Evolutionary conservation across 1,140 invertebrate genomes (phyloP).

Genomic region (Sycobia sp.): DNA sequence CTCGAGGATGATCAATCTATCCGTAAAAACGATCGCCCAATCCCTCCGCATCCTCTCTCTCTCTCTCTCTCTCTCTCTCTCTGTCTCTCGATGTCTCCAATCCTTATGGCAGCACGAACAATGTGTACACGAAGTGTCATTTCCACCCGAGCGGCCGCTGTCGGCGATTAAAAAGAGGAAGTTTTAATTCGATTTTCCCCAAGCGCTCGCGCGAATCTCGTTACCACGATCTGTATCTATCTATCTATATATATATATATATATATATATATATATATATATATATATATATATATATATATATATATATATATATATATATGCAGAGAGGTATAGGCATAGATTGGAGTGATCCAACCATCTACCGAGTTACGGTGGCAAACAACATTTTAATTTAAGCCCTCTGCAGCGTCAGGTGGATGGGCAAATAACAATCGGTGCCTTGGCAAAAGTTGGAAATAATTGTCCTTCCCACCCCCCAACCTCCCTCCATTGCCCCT

Average conservation of each 20-base stretch:
- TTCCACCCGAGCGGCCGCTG: too few relatives aligned
- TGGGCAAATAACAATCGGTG: constrained; percentile 4
- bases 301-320: too few relatives aligned
- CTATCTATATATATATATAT: too few relatives aligned
- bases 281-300: too few relatives aligned
- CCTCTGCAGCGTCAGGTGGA: constrained; percentile 6
- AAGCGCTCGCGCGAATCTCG: not conserved
- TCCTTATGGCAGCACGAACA: too few relatives aligned
- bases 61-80: not conserved
- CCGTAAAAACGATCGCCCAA: not conserved
- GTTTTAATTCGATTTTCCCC: constrained; percentile 19
- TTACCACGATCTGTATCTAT: not conserved
- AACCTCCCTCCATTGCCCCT: not conserved
- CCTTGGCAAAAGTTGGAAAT: constrained; percentile 4
- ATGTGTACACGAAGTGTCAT: too few relatives aligned
- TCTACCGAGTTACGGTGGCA: too few relatives aligned
- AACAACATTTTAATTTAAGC: constrained; percentile 36
- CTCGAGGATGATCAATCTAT: constrained; percentile 13
- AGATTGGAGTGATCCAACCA: too few relatives aligned
- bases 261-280: not conserved
- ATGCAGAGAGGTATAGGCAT: too few relatives aligned
- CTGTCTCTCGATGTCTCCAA: too few relatives aligned
- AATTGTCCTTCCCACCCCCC: constrained; percentile 19
- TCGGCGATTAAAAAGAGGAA: not conserved
- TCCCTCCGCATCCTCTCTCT: too few relatives aligned